These are phyloP conservation scores for Stenolophus ochropezus DNA, from an alignment of 2,888 invertebrate species.

Conservation along the genomic window DNA sequence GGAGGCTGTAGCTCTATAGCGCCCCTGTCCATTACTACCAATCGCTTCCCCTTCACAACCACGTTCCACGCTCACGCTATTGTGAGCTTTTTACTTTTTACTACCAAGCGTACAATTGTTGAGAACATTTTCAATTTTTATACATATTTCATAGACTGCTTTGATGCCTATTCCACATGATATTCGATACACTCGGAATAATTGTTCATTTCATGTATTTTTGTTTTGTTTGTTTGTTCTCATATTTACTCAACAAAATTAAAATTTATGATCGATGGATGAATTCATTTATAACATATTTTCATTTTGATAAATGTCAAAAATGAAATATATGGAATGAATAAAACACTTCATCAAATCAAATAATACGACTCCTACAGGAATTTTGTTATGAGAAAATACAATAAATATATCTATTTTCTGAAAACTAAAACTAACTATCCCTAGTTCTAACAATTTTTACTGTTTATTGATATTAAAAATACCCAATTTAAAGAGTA, in stretches of 20 bases:
- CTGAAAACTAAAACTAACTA: too few species aligned
- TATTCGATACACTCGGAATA: slow-evolving; percentile 11
- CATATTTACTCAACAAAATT: neutral
- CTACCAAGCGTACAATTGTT: neutral
- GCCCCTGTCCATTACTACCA: slow-evolving; percentile 16
- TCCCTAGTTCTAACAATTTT: too few species aligned
- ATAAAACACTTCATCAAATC: too few species aligned
- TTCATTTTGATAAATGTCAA: neutral
- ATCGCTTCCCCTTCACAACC: slow-evolving; percentile 3
- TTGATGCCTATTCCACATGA: slow-evolving; percentile 6
- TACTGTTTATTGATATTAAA: too few species aligned
- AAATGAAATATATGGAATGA: neutral
- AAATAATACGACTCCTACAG: too few species aligned
- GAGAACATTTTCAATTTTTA: slow-evolving; percentile 25
- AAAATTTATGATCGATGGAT: neutral
- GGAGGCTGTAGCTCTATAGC: slow-evolving; percentile 1
- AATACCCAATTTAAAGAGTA: too few species aligned
- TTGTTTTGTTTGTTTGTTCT: neutral
- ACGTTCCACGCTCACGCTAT: slow-evolving; percentile 15
- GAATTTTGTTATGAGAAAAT: too few species aligned
- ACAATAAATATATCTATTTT: too few species aligned
- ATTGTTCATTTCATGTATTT: slow-evolving; percentile 21
- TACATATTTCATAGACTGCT: slow-evolving; percentile 15
- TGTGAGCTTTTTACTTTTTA: slow-evolving; percentile 32
- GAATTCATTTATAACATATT: neutral